phyloP scores from a whole-genome alignment of 2,113 vertebrate species.

The Ophiodon elongatus region DNA sequence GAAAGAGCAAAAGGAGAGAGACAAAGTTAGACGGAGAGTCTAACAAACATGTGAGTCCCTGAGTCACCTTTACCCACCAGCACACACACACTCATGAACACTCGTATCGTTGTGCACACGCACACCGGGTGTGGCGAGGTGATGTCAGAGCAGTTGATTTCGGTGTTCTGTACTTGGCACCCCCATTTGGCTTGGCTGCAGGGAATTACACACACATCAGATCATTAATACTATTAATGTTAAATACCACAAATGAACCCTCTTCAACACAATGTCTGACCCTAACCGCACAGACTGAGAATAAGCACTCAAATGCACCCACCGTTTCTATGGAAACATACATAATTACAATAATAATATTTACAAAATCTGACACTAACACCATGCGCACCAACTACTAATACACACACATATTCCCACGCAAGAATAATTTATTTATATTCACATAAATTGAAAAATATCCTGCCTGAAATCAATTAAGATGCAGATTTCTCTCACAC shows the following conservation, averaged over 20 bases:
- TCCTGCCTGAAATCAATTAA: slow-evolving; percentile 48
- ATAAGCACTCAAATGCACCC: not conserved
- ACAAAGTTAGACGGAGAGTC: slow-evolving; percentile 35
- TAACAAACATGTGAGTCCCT: slow-evolving; percentile 34
- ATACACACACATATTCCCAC: not conserved
- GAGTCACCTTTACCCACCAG: slow-evolving; percentile 55
- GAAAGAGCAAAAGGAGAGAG: not conserved
- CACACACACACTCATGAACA: slow-evolving; percentile 5
- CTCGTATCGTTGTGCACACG: not conserved
- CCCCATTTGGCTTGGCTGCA: slow-evolving; percentile 58
- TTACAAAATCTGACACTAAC: not conserved
- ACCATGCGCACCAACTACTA: not conserved
- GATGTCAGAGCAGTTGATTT: slow-evolving; percentile 47
- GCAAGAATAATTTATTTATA: slow-evolving; percentile 48
- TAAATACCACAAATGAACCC: slow-evolving; percentile 3
- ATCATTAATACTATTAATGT: slow-evolving; percentile 3
- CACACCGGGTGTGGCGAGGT: slow-evolving; percentile 4
- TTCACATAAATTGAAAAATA: slow-evolving; percentile 53
- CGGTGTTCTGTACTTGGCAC: slow-evolving; percentile 51
- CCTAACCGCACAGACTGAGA: slow-evolving; percentile 13
- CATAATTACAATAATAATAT: slow-evolving; percentile 5
- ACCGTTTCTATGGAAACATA: slow-evolving; percentile 19
- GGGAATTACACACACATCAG: slow-evolving; percentile 19
- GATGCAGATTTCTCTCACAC: slow-evolving; percentile 44
- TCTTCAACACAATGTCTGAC: not conserved